Evolutionary conservation across 92 coral and sea anemone genomes (phyloP).

Genomic region (Zoanthus sansibaricus): DNA sequence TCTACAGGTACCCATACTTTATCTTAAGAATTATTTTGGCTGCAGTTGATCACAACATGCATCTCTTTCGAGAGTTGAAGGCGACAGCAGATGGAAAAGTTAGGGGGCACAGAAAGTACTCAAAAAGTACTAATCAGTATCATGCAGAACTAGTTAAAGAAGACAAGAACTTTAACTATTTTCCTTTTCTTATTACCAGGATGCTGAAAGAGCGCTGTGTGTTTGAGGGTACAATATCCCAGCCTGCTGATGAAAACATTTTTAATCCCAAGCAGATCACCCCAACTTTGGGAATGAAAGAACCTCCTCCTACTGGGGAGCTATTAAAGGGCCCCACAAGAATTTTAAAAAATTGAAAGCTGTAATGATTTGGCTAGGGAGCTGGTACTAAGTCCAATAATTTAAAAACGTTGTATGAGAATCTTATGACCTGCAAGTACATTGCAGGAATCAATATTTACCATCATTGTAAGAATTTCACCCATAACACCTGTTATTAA

Average conservation of each 20-base stretch:
- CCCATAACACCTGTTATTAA: no score
- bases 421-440: no score
- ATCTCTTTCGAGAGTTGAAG: constrained; percentile 27
- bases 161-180: constrained; percentile 45
- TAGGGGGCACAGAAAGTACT: constrained; percentile 48
- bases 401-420: no score
- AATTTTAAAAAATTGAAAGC: not conserved
- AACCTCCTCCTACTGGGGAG: constrained; percentile 37
- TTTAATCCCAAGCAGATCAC: constrained; percentile 55
- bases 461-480: no score
- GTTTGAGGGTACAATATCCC: constrained; percentile 27
- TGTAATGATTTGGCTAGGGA: no score
- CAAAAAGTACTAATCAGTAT: constrained; percentile 25
- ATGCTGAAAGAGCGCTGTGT: constrained; percentile 47
- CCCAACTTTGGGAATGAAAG: constrained; percentile 54
- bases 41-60: constrained; percentile 67
- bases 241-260: constrained; percentile 27
- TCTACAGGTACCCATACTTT: constrained; percentile 56
- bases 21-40: constrained; percentile 48
- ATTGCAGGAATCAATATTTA: no score
- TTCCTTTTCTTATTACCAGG: constrained; percentile 42
- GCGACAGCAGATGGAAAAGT: constrained; percentile 32
- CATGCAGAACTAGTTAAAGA: constrained; percentile 54
- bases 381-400: no score
- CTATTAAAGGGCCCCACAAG: constrained; percentile 48